Evolutionary conservation across 1,140 invertebrate genomes (phyloP), one percentile per base, ranked within the genome.

Genomic region (Adoxophyes honmai): DNA sequence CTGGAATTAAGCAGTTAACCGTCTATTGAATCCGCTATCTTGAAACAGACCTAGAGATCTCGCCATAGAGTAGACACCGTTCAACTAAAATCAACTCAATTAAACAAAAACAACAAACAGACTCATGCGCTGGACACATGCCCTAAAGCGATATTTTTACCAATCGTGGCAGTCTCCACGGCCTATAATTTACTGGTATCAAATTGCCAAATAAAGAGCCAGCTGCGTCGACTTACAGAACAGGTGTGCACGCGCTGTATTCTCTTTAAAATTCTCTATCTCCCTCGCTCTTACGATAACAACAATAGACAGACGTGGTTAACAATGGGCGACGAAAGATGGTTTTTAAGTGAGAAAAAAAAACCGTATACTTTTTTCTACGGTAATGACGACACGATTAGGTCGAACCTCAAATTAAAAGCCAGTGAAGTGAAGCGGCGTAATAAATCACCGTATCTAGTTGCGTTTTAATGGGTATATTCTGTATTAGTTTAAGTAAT

Each of bases 181-280:
- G 34, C 34, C 51, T 52, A 34, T 35, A 52, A 52, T 52, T 52
- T 52, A 52, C 51, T 35, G 13, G 51, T 34, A 35, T 52, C 51
- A 34, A 35, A 35, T 52, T 52, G 52, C 60, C 57, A 60, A 66
- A 68, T 64, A 66, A 67, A 57, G 38, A 54, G 68, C 64, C 76
- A 75, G 71, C 59, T 59, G 52, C 34, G 57, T 14, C 42, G 56
- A 51, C 51, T 14, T 42, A 42, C 48, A 37, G 57, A 70, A 78
- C 79, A 82, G 79, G 79, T 82, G 79, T 69, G 55, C 76, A 73
- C 70, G 69, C 68, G 75, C 65, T 68, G 66, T 56, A 15, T 36
- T 53, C 68, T 72, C 69, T 73, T 28, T 69, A 34, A 28, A 15
- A 44, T 59, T 15, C 33, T 42, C 57, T 59, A 35, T 64, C 67